A percentile compares a stretch with the other conserved stretches of the same genome.
Evolutionary conservation across 1,140 invertebrate genomes (phyloP).

Genomic region (Anagrus nilaparvatae): DNA sequence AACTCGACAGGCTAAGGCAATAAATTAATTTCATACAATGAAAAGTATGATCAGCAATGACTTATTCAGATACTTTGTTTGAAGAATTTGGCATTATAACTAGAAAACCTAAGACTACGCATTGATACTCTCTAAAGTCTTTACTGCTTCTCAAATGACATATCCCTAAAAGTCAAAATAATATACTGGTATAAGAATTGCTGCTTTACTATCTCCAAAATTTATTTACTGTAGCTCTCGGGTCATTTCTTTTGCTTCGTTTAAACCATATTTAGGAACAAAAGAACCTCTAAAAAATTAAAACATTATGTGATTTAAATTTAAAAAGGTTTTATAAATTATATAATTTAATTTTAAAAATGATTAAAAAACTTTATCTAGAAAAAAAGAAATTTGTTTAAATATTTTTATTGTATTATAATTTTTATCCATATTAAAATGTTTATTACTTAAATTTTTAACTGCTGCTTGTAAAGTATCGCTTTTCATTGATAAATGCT

Average conservation of each 20-base stretch:
- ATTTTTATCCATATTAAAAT: conserved; percentile 1
- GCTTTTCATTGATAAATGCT: conserved; percentile 32
- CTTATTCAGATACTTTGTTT: conserved; percentile 37
- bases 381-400: conserved; percentile 17
- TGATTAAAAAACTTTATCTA: too few relatives aligned
- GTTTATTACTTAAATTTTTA: conserved; percentile 28
- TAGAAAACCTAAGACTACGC: conserved; percentile 71
- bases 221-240: conserved; percentile 20
- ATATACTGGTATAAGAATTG: conserved; percentile 46
- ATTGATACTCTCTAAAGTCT: conserved; percentile 63
- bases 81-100: conserved; percentile 47
- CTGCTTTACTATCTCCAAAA: conserved; percentile 27
- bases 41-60: conserved; percentile 61
- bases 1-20: too few relatives aligned
- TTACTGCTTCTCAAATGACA: conserved; percentile 45
- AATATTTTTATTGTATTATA: too few relatives aligned
- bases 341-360: conserved; percentile 9
- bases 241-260: conserved; percentile 13
- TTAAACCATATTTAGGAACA: conserved; percentile 26
- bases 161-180: conserved; percentile 54
- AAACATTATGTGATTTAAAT: neutral
- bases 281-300: conserved; percentile 21
- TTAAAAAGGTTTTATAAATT: neutral
- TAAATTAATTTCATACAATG: conserved; percentile 73
- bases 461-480: conserved; percentile 25